These are phyloP conservation scores for Xiphorhynchus erythropygius DNA, from an alignment of 2,797 vertebrate species.

Conservation along the genomic window DNA sequence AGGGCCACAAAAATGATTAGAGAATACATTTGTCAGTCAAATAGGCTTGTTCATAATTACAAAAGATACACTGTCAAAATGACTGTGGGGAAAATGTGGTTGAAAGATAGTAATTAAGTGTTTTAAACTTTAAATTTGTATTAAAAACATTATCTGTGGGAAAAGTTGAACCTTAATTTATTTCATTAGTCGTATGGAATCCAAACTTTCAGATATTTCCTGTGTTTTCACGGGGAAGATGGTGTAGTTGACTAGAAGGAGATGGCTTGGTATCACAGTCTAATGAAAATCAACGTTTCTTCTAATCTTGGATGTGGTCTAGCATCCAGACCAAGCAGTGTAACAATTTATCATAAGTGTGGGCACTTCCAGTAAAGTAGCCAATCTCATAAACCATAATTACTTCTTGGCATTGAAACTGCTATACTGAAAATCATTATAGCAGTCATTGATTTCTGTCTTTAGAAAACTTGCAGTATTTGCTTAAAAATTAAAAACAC, in stretches of 20 bases:
- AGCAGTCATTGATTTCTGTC: neutral
- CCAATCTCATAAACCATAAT: constrained; percentile 24
- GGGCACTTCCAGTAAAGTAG: constrained; percentile 35
- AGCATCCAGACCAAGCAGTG: neutral
- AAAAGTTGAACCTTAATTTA: neutral
- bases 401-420: constrained; percentile 21
- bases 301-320: constrained; percentile 25
- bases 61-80: constrained; percentile 24
- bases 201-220: neutral
- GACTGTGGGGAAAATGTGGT: constrained; percentile 17
- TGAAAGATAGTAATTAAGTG: neutral
- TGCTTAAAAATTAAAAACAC: neutral
- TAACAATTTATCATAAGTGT: constrained; percentile 8
- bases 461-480: neutral
- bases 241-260: neutral
- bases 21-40: neutral
- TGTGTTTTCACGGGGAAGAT: neutral
- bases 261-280: neutral
- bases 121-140: neutral
- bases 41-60: neutral
- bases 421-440: neutral
- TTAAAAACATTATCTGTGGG: neutral
- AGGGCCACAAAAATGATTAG: neutral
- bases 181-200: neutral
- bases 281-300: constrained; percentile 13